These are phyloP conservation scores for Leucoraja ocellata DNA, from an alignment of 2,797 vertebrate genomes.

Conservation along the genomic window DNA sequence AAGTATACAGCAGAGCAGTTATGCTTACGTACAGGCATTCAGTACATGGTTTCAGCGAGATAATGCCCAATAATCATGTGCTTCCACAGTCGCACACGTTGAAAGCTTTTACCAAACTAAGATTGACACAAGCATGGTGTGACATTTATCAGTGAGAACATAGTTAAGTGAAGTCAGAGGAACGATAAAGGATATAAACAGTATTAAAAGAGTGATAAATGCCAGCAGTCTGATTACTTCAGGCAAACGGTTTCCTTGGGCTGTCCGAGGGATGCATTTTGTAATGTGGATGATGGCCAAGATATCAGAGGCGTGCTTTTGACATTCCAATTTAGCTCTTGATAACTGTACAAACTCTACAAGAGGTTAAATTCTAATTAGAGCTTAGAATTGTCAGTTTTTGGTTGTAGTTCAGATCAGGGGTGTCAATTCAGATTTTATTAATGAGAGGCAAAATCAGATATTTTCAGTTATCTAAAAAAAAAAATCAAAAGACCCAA, in stretches of 20 bases:
- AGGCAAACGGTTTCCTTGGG: neutral
- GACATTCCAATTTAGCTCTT: slow-evolving; percentile 10
- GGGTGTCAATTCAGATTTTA: no score
- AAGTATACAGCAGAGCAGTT: neutral
- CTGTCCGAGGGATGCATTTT: neutral
- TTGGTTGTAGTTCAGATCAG: no score
- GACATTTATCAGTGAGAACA: neutral
- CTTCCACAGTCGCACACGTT: neutral
- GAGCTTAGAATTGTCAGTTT: no score
- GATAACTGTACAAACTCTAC: neutral
- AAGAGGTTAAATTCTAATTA: slow-evolving; percentile 2
- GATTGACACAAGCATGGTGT: neutral
- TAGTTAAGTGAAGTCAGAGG: neutral
- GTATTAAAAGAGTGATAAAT: neutral
- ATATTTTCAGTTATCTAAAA: no score
- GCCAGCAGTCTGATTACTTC: neutral
- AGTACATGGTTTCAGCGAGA: neutral
- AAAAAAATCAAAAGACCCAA: no score
- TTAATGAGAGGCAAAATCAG: no score
- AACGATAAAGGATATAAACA: neutral
- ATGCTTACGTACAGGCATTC: neutral
- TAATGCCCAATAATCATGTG: neutral
- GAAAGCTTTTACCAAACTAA: neutral
- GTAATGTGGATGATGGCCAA: neutral
- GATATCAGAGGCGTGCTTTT: neutral